Conservation (phyloP, 2,888 invertebrate genomes). For the Schrankia costaestrigalis region DNA sequence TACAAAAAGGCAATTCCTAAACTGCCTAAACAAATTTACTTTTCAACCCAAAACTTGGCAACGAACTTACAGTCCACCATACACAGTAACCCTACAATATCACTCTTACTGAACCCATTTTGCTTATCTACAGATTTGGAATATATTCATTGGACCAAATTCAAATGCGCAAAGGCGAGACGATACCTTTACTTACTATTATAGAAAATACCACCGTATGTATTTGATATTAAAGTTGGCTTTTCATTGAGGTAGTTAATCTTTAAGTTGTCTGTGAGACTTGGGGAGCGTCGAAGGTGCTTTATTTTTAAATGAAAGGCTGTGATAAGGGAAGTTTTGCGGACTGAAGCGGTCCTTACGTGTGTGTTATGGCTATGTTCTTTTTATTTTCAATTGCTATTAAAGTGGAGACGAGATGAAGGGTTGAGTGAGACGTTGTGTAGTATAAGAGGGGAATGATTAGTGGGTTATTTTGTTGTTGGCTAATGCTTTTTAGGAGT, state of each 20-base stretch:
- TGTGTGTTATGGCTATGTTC: neutral
- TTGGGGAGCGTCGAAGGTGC: constrained; percentile 32
- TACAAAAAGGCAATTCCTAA: too few relatives aligned
- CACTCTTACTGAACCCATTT: constrained; percentile 29
- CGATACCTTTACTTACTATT: constrained; percentile 17
- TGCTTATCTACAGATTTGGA: constrained; percentile 35
- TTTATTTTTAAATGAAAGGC: constrained; percentile 38
- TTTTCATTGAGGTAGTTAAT: too few relatives aligned
- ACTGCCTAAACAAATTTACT: too few relatives aligned
- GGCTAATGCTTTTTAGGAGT: too few relatives aligned
- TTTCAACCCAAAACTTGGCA: too few relatives aligned
- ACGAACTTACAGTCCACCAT: too few relatives aligned
- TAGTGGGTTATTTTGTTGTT: too few relatives aligned
- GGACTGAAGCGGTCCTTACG: constrained; percentile 29
- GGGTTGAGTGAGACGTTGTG: too few relatives aligned
- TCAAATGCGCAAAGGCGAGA: constrained; percentile 31
- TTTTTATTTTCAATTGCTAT: neutral
- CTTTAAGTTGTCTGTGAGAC: constrained; percentile 25
- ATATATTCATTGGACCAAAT: constrained; percentile 38
- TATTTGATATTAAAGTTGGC: constrained; percentile 9
- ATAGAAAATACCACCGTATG: constrained; percentile 11
- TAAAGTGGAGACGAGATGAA: too few relatives aligned
- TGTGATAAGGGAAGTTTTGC: constrained; percentile 32
- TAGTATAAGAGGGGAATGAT: too few relatives aligned
- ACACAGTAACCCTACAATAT: constrained; percentile 24